phyloP scores from a whole-genome alignment of 1,140 invertebrate genomes.

The Lordiphosa mommai region DNA sequence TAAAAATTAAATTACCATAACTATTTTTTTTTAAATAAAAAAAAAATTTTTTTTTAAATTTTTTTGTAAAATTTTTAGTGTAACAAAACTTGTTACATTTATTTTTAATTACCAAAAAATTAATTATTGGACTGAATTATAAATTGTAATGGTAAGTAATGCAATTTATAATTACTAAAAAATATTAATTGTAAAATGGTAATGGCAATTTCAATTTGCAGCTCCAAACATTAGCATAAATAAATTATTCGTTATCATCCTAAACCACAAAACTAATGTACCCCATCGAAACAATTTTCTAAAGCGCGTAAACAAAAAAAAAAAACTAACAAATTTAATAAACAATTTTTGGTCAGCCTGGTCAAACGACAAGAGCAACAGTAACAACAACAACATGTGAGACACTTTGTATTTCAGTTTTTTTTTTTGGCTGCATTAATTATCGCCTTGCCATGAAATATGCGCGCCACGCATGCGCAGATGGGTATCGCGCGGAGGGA shows the following conservation, averaged over 20 bases:
- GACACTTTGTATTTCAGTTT: slow-evolving; percentile 66
- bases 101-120: too few relatives aligned
- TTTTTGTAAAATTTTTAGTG: too few relatives aligned
- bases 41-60: too few relatives aligned
- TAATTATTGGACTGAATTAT: too few relatives aligned
- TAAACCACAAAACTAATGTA: not conserved
- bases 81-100: too few relatives aligned
- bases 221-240: not conserved
- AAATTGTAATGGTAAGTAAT: too few relatives aligned
- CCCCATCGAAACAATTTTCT: slow-evolving; percentile 22
- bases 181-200: too few relatives aligned
- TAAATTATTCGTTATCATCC: not conserved
- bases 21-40: too few relatives aligned
- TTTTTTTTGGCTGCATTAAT: slow-evolving; percentile 68
- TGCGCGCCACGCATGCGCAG: slow-evolving; percentile 71
- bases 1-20: too few relatives aligned
- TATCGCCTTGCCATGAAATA: slow-evolving; percentile 77
- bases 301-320: slow-evolving; percentile 26
- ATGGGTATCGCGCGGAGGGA: slow-evolving; percentile 15
- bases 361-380: slow-evolving; percentile 14
- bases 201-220: too few relatives aligned
- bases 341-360: slow-evolving; percentile 43
- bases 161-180: too few relatives aligned
- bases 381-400: slow-evolving; percentile 35
- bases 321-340: slow-evolving; percentile 67